Percentiles rank a stretch among this genome's conserved stretches.
Conservation (phyloP, 1,140 invertebrate genomes). For the Hyles euphorbiae region DNA sequence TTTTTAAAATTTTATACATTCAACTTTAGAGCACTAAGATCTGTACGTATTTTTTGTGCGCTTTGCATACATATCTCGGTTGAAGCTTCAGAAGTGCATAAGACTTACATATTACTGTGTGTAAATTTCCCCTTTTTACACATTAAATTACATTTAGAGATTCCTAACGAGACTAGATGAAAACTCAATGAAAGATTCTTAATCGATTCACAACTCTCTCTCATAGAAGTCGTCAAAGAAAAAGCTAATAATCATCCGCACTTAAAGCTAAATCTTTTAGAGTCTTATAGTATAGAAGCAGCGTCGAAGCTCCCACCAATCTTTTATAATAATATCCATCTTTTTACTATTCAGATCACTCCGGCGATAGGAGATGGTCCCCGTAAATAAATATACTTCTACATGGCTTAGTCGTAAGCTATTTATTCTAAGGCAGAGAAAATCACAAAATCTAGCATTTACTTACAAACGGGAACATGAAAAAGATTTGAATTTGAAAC, state of each 20-base stretch:
- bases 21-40: neutral
- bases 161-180: slow-evolving; percentile 30
- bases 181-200: slow-evolving; percentile 35
- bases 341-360: slow-evolving; percentile 59
- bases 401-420: slow-evolving; percentile 49
- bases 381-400: slow-evolving; percentile 54
- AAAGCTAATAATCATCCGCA: slow-evolving; percentile 29
- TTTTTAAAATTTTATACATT: slow-evolving; percentile 1
- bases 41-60: slow-evolving; percentile 41
- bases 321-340: slow-evolving; percentile 33
- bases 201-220: slow-evolving; percentile 63
- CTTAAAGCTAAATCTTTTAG: slow-evolving; percentile 47
- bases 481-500: slow-evolving; percentile 42
- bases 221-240: slow-evolving; percentile 42
- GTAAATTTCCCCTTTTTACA: slow-evolving; percentile 73
- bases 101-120: slow-evolving; percentile 48
- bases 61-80: slow-evolving; percentile 48
- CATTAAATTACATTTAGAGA: slow-evolving; percentile 37
- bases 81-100: slow-evolving; percentile 61
- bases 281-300: slow-evolving; percentile 55
- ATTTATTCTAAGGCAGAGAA: slow-evolving; percentile 53
- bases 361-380: slow-evolving; percentile 61
- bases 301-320: slow-evolving; percentile 43
- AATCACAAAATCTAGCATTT: slow-evolving; percentile 64
- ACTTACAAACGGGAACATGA: slow-evolving; percentile 43